Conservation (phyloP, 2,888 invertebrate species). For the Archips crataeganus region DNA sequence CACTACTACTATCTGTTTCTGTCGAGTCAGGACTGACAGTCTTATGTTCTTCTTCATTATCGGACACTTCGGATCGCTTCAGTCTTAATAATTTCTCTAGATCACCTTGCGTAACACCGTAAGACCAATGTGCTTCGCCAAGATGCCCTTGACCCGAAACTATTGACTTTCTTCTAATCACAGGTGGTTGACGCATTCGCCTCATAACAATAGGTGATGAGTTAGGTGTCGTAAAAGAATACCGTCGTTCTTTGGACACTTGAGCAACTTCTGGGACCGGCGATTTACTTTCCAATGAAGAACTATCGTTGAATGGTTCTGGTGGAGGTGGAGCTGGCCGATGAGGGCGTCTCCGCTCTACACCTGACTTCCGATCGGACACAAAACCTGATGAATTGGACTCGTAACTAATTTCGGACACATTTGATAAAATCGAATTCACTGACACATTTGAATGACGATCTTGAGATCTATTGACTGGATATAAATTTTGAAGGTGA, state of each 20-base stretch:
- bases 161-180: constrained; percentile 76
- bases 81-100: constrained; percentile 76
- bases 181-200: constrained; percentile 77
- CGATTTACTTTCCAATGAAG: constrained; percentile 65
- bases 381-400: constrained; percentile 82
- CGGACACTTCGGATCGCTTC: constrained; percentile 75
- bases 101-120: constrained; percentile 79
- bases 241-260: constrained; percentile 62
- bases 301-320: constrained; percentile 68
- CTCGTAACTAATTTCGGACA: constrained; percentile 78
- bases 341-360: constrained; percentile 65
- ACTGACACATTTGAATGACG: constrained; percentile 81
- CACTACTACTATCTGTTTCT: constrained; percentile 60
- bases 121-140: constrained; percentile 79
- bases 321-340: constrained; percentile 82
- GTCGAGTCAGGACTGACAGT: constrained; percentile 48
- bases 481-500: constrained; percentile 73
- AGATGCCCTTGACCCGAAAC: constrained; percentile 63
- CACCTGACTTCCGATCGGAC: constrained; percentile 74
- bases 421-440: constrained; percentile 80
- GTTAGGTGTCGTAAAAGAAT: constrained; percentile 71
- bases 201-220: constrained; percentile 71
- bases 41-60: constrained; percentile 72
- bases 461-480: constrained; percentile 73
- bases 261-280: constrained; percentile 57